A percentile compares a stretch with the other conserved stretches of the same genome.
phyloP scores from a whole-genome alignment of 2,797 vertebrate genomes.

The Fundulus diaphanus region DNA sequence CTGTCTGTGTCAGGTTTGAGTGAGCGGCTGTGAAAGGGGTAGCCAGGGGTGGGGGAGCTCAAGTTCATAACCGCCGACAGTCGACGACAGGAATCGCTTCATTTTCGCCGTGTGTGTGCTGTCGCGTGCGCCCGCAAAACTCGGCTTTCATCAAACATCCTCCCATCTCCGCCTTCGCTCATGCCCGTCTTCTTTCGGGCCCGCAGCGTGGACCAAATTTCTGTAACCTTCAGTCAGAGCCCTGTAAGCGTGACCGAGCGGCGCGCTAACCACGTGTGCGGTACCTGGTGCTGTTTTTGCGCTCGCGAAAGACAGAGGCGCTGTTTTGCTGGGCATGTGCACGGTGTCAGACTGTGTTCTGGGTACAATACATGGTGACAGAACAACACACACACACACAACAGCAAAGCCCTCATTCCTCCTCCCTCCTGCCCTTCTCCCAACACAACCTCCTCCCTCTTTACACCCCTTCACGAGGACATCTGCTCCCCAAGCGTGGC shows the following conservation, averaged over 20 bases:
- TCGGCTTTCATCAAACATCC: constrained; percentile 12
- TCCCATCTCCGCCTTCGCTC: constrained; percentile 22
- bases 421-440: constrained; percentile 50
- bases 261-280: constrained; percentile 8
- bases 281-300: constrained; percentile 35
- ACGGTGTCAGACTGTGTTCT: constrained; percentile 46
- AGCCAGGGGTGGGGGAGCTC: constrained; percentile 70
- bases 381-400: constrained; percentile 20
- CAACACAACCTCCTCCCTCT: constrained; percentile 64
- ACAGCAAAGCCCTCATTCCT: constrained; percentile 36
- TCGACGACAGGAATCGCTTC: constrained; percentile 88
- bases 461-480: constrained; percentile 74
- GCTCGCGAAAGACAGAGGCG: constrained; percentile 26
- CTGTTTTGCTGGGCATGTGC: constrained; percentile 55
- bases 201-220: constrained; percentile 1
- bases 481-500: constrained; percentile 77
- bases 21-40: constrained; percentile 48
- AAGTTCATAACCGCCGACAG: constrained; percentile 91
- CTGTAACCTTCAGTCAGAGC: constrained; percentile 40
- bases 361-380: constrained; percentile 56
- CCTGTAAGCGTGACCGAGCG: constrained; percentile 31
- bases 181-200: constrained; percentile 2
- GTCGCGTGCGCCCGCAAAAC: constrained; percentile 13
- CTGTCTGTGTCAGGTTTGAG: constrained; percentile 36
- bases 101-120: constrained; percentile 62